These are phyloP conservation scores for Montipora sp. DNA, from an alignment of 64 coral and sea anemone genomes.

Conservation along the genomic window DNA sequence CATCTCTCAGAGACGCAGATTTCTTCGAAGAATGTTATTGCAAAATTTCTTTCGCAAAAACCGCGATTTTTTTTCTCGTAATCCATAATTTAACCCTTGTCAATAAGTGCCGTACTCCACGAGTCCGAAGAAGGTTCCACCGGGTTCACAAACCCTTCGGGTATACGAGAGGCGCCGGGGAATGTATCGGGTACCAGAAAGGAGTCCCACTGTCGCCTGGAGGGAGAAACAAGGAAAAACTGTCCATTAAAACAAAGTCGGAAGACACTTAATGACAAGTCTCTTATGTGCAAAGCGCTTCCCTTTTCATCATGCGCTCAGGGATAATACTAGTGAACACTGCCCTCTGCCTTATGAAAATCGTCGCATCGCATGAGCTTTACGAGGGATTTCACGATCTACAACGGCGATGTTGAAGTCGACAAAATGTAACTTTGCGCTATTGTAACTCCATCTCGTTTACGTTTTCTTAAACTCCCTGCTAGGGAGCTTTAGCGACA, in stretches of 20 bases:
- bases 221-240: not conserved
- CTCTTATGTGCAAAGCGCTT: too few relatives aligned
- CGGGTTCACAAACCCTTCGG: constrained; percentile 52
- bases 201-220: constrained; percentile 80
- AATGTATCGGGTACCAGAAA: constrained; percentile 67
- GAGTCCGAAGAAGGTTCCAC: constrained; percentile 40
- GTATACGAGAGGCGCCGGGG: constrained; percentile 70
- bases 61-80: too few relatives aligned
- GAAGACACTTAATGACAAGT: too few relatives aligned
- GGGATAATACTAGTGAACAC: not conserved
- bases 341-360: not conserved
- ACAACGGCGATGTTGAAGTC: too few relatives aligned
- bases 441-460: too few relatives aligned
- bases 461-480: too few relatives aligned
- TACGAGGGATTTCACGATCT: not conserved
- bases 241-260: not conserved
- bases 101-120: constrained; percentile 55
- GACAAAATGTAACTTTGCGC: too few relatives aligned
- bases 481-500: too few relatives aligned
- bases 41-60: too few relatives aligned
- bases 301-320: not conserved
- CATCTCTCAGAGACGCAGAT: too few relatives aligned
- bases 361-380: not conserved
- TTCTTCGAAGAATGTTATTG: too few relatives aligned
- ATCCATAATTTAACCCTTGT: constrained; percentile 36